A percentile compares a stretch with the other conserved stretches of the same genome.
phyloP scores from a whole-genome alignment of 1,140 invertebrate genomes.

The Drosophila dunni region DNA sequence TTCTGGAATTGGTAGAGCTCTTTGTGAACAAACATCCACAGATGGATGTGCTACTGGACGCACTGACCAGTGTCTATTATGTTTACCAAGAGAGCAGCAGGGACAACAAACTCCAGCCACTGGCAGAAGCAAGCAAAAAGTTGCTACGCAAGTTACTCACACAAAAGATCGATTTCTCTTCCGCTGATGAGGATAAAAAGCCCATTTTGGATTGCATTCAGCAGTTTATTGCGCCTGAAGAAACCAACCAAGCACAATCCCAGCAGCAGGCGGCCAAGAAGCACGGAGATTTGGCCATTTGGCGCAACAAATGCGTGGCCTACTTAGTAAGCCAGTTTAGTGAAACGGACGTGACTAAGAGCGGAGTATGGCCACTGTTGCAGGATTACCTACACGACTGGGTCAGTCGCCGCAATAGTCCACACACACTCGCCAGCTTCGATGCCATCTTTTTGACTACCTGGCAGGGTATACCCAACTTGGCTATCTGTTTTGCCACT shows the following conservation, averaged over 20 bases:
- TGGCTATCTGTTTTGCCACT: constrained; percentile 22
- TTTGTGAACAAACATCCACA: constrained; percentile 36
- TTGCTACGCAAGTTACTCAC: constrained; percentile 39
- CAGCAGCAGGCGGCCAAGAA: constrained; percentile 6
- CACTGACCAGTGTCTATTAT: constrained; percentile 39
- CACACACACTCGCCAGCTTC: constrained; percentile 41
- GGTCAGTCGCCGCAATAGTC: constrained; percentile 31
- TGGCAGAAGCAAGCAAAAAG: constrained; percentile 56
- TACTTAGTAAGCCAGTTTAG: constrained; percentile 46
- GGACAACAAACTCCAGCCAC: constrained; percentile 33
- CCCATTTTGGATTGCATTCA: constrained; percentile 46
- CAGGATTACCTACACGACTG: constrained; percentile 34
- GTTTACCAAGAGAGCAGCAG: constrained; percentile 11
- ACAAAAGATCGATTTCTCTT: constrained; percentile 16
- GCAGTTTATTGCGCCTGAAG: constrained; percentile 30
- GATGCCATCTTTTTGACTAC: constrained; percentile 37
- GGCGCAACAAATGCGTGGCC: constrained; percentile 58
- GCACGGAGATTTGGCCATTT: constrained; percentile 18
- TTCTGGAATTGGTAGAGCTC: constrained; percentile 52
- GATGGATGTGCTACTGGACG: constrained; percentile 41
- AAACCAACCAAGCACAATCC: neutral
- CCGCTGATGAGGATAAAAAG: neutral
- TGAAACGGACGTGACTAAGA: constrained; percentile 1
- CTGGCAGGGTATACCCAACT: constrained; percentile 43
- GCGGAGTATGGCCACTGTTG: constrained; percentile 39